phyloP scores from a whole-genome alignment of 1,140 invertebrate genomes.

The Drosophila aff. region DNA sequence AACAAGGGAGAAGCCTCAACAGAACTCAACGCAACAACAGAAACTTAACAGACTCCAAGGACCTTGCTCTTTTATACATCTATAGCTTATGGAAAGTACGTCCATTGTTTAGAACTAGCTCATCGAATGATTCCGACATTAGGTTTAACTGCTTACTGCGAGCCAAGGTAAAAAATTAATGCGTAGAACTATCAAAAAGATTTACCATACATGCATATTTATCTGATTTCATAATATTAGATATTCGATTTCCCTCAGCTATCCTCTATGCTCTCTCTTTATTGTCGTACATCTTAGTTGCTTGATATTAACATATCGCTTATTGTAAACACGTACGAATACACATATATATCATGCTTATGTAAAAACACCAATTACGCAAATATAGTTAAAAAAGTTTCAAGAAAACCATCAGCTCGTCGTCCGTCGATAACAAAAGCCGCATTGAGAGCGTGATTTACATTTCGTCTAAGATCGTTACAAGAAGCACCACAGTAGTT shows the following conservation, averaged over 20 bases:
- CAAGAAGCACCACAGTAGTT: conserved; percentile 81
- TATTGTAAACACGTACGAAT: conserved; percentile 52
- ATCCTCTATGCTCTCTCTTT: conserved; percentile 3
- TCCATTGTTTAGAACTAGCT: conserved; percentile 18
- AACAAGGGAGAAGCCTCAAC: conserved; percentile 13
- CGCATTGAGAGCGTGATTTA: conserved; percentile 37
- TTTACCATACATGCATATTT: conserved; percentile 42
- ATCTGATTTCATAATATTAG: conserved; percentile 23
- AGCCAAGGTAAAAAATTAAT: conserved; percentile 52
- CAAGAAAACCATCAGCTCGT: conserved; percentile 57
- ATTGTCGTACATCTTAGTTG: conserved; percentile 54
- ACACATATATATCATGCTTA: conserved; percentile 54
- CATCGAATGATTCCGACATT: conserved; percentile 10
- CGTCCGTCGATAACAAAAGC: conserved; percentile 61
- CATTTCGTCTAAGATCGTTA: conserved; percentile 58
- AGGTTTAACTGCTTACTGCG: conserved; percentile 38
- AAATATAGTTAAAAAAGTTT: conserved; percentile 74
- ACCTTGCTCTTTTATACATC: conserved; percentile 44
- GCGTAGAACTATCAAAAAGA: conserved; percentile 60
- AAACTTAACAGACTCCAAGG: conserved; percentile 44
- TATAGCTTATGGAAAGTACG: conserved; percentile 33
- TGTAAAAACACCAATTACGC: conserved; percentile 75
- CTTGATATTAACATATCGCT: conserved; percentile 35
- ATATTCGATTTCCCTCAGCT: conserved; percentile 29
- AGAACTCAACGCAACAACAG: conserved; percentile 33